Conservation (phyloP, 1,140 invertebrate species). For the Parasteatoda tepidariorum region DNA sequence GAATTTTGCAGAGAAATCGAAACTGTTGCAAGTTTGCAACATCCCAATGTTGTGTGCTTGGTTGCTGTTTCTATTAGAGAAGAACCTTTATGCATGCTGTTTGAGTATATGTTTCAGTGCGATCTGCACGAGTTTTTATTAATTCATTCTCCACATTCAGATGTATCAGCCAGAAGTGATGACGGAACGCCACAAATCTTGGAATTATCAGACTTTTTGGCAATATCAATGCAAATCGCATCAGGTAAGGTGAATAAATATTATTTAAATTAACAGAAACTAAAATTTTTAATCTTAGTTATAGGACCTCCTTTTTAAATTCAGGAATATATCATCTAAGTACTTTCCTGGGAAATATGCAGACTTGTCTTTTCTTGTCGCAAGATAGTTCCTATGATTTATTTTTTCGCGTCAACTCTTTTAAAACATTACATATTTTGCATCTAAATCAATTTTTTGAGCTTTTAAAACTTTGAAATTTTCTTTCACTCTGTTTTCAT, state of each 20-base stretch:
- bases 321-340: too few relatives aligned
- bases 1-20: slow-evolving; percentile 91
- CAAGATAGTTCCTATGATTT: too few relatives aligned
- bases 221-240: slow-evolving; percentile 91
- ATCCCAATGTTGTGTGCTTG: slow-evolving; percentile 96
- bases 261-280: background rate
- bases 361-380: too few relatives aligned
- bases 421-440: too few relatives aligned
- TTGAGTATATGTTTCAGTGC: slow-evolving; percentile 94
- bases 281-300: too few relatives aligned
- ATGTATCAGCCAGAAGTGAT: slow-evolving; percentile 71
- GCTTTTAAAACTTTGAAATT: too few relatives aligned
- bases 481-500: too few relatives aligned
- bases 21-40: slow-evolving; percentile 91
- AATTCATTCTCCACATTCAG: slow-evolving; percentile 82
- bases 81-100: slow-evolving; percentile 94
- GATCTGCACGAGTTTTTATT: slow-evolving; percentile 96
- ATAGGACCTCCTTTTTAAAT: too few relatives aligned
- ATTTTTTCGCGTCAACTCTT: too few relatives aligned
- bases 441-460: too few relatives aligned
- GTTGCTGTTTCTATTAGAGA: slow-evolving; percentile 91
- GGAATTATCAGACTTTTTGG: slow-evolving; percentile 83
- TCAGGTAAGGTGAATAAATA: slow-evolving; percentile 68
- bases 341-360: too few relatives aligned
- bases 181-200: slow-evolving; percentile 76